phyloP scores from a whole-genome alignment of 1,140 invertebrate genomes.

The Pseudachorutes palmiensis region DNA sequence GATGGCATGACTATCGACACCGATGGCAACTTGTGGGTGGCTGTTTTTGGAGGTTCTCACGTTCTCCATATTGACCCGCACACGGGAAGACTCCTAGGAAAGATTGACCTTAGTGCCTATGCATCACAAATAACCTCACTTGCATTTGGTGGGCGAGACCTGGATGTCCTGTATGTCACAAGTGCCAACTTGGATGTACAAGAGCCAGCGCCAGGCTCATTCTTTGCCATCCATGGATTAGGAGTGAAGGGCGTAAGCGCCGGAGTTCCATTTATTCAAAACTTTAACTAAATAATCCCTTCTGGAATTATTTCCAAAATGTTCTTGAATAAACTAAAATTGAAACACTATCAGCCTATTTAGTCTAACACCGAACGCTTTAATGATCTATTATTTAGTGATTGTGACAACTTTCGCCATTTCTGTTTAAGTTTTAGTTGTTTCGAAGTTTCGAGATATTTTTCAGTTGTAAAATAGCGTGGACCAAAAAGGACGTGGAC shows the following conservation, averaged over 20 bases:
- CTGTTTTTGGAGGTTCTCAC: constrained; percentile 36
- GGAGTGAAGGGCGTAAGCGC: neutral
- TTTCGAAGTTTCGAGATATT: too few species aligned
- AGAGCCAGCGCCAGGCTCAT: neutral
- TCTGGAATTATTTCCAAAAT: too few species aligned
- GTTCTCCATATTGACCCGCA: constrained; percentile 42
- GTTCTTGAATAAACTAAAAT: too few species aligned
- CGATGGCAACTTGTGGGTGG: constrained; percentile 45
- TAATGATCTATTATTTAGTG: too few species aligned
- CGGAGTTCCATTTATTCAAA: neutral
- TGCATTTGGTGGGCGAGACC: constrained; percentile 52
- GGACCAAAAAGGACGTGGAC: too few species aligned
- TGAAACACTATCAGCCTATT: too few species aligned
- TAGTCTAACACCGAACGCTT: too few species aligned
- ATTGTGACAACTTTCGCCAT: too few species aligned
- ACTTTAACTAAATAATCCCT: too few species aligned
- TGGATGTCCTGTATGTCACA: constrained; percentile 49
- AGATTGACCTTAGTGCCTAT: constrained; percentile 43
- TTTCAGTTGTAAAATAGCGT: too few species aligned
- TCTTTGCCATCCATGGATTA: neutral
- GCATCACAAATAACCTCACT: constrained; percentile 48
- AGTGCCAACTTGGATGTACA: constrained; percentile 39
- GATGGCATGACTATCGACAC: constrained; percentile 46
- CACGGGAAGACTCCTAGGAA: constrained; percentile 40
- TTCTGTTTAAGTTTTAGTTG: too few species aligned